These are phyloP conservation scores for Stenoptilia bipunctidactyla DNA, from an alignment of 2,888 invertebrate genomes.

Conservation along the genomic window DNA sequence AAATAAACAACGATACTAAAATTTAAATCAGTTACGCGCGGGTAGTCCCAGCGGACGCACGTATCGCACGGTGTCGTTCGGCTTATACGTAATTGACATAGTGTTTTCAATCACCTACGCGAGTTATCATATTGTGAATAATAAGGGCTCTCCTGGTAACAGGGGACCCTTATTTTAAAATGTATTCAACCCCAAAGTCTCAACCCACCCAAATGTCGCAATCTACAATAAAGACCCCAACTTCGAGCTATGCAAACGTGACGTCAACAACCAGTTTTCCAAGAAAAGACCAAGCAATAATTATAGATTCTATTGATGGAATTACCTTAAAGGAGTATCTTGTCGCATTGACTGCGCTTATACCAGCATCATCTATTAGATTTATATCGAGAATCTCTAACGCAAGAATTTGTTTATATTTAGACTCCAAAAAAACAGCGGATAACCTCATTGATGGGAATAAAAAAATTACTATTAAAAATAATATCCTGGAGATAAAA, in stretches of 20 bases:
- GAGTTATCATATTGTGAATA: not conserved
- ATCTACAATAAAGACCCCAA: conserved; percentile 2
- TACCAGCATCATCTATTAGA: conserved; percentile 6
- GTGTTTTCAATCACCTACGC: not conserved
- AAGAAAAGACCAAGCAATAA: conserved; percentile 16
- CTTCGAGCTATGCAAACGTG: conserved; percentile 9
- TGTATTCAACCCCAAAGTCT: not conserved
- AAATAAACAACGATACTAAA: not conserved
- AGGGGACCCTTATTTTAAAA: not conserved
- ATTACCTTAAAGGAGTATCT: conserved; percentile 11
- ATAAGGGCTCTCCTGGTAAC: not conserved
- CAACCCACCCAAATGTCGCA: conserved; percentile 2
- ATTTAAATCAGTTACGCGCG: not conserved
- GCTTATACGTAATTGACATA: not conserved
- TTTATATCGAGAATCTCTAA: conserved; percentile 14
- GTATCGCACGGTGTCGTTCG: not conserved
- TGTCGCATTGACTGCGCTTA: conserved; percentile 6
- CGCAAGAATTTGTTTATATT: conserved; percentile 11
- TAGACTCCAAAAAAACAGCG: conserved; percentile 11
- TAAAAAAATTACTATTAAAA: conserved; percentile 4
- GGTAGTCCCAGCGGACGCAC: not conserved
- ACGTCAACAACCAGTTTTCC: conserved; percentile 10
- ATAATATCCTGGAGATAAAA: conserved; percentile 12
- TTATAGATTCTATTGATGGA: conserved; percentile 13
- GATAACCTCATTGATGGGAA: conserved; percentile 8